Base-by-base conservation (phyloP, 2,113 vertebrate genomes). In the Alexandromys fortis region DNA sequence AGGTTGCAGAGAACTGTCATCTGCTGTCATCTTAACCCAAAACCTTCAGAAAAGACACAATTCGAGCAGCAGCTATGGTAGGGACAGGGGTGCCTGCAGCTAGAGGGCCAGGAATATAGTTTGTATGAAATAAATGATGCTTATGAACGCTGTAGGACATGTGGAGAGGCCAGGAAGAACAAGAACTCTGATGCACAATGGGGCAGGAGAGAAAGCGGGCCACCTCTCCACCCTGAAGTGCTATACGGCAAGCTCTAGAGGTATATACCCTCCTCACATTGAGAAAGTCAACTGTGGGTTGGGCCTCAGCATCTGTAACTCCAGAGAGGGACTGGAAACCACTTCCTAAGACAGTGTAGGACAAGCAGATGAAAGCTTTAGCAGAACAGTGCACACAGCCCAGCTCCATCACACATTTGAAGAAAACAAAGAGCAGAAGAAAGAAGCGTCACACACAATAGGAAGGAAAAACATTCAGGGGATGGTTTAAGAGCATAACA, bases 101-200 rank as follows among this genome's bases (percentile, higher is more conserved):
- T 35, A 61, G 63, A 92, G n/a, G n/a, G 22, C 61, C 81, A 86
- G 72, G 33, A 3, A 0, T 90, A 30, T 55, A 58, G 58, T 45
- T 70, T 61, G 52, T n/a, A 1, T 75, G 61, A 93, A 86, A 45
- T 17, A 91, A 35, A 22, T 55, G 24, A 47, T 77, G 73, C 26
- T 52, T 88, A 4, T 45, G 52, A 14, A 42, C n/a, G 45, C 24
- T 61, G n/a, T 33, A 33, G n/a, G 55, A 55, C 38, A n/a, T 3
- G 0, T 61, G 45, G 65, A 33, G 12, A 77, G 35, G 35, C 33
- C 75, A 7, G 21, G 17, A 65, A 67, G 52, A 73, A 5, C 33
- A 67, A 38, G 33, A 38, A 26, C 26, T 33, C 0, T 0, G 42
- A 65, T n/a, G 3, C 30, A 9, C 28, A 4, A 2, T 21, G 58